Evolutionary conservation across 1,140 invertebrate species (phyloP).

Genomic region (Drosophila rhopaloa): DNA sequence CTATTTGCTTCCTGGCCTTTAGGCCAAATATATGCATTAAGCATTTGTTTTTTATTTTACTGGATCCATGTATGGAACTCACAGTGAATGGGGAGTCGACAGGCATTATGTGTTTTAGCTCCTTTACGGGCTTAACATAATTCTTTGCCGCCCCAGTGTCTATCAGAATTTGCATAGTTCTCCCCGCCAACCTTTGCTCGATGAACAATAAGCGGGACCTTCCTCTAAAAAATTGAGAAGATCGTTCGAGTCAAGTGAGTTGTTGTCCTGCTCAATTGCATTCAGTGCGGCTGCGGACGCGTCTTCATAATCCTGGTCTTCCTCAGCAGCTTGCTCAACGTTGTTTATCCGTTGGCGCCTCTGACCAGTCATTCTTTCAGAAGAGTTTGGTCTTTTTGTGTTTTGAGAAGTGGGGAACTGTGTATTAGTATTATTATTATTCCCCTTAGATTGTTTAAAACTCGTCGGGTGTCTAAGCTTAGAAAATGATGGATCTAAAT

Average conservation of each 20-base stretch:
- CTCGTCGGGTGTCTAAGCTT: too few relatives aligned
- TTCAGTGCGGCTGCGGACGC: background rate
- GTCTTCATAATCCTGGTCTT: too few relatives aligned
- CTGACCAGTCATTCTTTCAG: too few relatives aligned
- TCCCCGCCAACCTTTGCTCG: background rate
- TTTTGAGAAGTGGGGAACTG: too few relatives aligned
- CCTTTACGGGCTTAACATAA: background rate
- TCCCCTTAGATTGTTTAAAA: too few relatives aligned
- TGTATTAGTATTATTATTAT: too few relatives aligned
- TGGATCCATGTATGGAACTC: background rate
- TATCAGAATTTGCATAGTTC: background rate
- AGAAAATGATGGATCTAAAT: too few relatives aligned
- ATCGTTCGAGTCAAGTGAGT: background rate
- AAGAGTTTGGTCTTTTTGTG: too few relatives aligned
- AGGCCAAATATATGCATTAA: background rate
- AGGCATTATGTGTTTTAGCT: background rate
- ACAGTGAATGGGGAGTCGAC: background rate
- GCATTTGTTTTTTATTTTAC: constrained; percentile 1
- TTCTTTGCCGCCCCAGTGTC: background rate
- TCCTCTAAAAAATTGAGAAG: background rate
- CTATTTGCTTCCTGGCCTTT: too few relatives aligned
- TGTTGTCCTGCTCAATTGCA: background rate
- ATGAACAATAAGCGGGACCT: background rate
- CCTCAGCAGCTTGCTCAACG: too few relatives aligned
- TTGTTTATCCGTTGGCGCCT: too few relatives aligned